phyloP scores from a whole-genome alignment of 2,888 invertebrate species.

The Cerastoderma edule region DNA sequence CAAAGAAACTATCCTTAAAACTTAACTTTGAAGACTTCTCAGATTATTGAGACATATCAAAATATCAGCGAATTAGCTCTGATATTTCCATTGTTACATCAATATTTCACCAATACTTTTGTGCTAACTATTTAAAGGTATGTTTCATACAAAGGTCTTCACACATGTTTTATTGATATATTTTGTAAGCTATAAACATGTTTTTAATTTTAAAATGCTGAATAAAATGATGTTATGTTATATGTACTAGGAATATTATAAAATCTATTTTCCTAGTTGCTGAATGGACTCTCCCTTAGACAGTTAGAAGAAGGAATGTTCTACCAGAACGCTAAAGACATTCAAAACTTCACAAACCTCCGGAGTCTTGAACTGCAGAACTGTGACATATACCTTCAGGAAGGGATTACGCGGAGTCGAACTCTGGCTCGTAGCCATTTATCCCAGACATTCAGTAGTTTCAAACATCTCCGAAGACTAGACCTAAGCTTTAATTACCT shows the following conservation, averaged over 20 bases:
- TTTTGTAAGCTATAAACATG: too few species aligned
- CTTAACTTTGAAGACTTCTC: too few species aligned
- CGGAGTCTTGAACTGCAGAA: conserved; percentile 71
- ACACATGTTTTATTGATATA: background rate
- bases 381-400: conserved; percentile 76
- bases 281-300: conserved; percentile 74
- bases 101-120: too few species aligned
- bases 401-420: conserved; percentile 72
- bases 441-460: conserved; percentile 47
- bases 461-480: conserved; percentile 64
- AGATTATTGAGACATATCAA: too few species aligned
- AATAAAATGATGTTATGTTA: too few species aligned
- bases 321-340: conserved; percentile 64
- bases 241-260: too few species aligned
- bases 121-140: background rate
- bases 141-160: too few species aligned
- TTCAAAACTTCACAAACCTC: conserved; percentile 65
- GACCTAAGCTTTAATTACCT: conserved; percentile 76
- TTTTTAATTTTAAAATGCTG: too few species aligned
- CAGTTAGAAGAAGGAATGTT: conserved; percentile 77
- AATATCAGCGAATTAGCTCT: too few species aligned
- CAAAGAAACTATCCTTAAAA: too few species aligned
- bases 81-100: too few species aligned
- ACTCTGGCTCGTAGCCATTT: conserved; percentile 63
- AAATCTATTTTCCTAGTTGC: conserved; percentile 57